Conservation (phyloP, 2,888 invertebrate species). For the Chymomyza caudatula region DNA sequence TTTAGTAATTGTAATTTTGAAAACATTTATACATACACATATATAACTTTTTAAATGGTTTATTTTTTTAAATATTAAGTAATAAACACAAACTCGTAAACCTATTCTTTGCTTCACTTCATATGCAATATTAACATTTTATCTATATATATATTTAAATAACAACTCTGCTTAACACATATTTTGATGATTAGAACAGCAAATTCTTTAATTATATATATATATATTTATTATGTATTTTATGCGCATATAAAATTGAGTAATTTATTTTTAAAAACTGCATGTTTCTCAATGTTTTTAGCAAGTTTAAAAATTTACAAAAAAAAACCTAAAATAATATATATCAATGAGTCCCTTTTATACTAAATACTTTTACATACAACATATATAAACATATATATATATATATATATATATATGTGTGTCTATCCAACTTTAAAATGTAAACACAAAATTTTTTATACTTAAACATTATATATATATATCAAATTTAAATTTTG, state of each 20-base stretch:
- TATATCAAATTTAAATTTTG: neutral
- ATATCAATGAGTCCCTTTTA: neutral
- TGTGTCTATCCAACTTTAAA: slow-evolving; percentile 2
- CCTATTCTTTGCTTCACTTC: slow-evolving; percentile 18
- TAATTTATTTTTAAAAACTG: slow-evolving; percentile 68
- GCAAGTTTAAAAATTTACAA: slow-evolving; percentile 50
- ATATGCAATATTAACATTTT: slow-evolving; percentile 7
- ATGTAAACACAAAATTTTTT: neutral
- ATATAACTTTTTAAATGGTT: slow-evolving; percentile 44
- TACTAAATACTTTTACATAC: slow-evolving; percentile 42
- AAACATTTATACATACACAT: slow-evolving; percentile 45
- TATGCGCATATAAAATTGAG: slow-evolving; percentile 48
- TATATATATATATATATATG: slow-evolving; percentile 7
- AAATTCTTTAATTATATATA: slow-evolving; percentile 11
- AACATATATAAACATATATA: slow-evolving; percentile 5
- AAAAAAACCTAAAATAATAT: slow-evolving; percentile 29
- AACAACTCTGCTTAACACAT: slow-evolving; percentile 4
- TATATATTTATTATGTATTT: slow-evolving; percentile 13
- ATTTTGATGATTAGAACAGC: neutral
- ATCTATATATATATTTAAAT: slow-evolving; percentile 34
- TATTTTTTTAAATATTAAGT: slow-evolving; percentile 43
- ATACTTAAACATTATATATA: neutral
- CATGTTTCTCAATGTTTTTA: slow-evolving; percentile 79
- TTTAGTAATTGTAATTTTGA: slow-evolving; percentile 65
- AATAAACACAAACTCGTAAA: slow-evolving; percentile 30